Evolutionary conservation across 2,113 vertebrate species (phyloP), one percentile per base, ranked within the genome.

Genomic region (Promerops cafer): DNA sequence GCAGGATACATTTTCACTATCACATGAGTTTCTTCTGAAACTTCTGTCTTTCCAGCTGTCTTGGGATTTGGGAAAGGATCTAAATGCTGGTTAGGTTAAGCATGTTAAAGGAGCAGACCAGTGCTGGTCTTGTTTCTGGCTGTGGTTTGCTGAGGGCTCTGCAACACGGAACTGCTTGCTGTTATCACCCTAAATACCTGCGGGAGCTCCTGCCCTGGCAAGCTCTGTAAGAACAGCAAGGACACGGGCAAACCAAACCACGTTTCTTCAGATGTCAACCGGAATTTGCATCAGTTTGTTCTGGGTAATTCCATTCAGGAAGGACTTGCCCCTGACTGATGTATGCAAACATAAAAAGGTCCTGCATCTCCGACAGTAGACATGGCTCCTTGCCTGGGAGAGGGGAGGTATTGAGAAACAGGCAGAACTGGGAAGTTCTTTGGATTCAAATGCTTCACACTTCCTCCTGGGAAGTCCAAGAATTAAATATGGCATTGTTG

Each of bases 381-480:
- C 11, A 9, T 0, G 3, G 21, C n/a, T 90, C 77, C 75, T 91
- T 21, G 14, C 30, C 66, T 7, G 13, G 79, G 75, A 91, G 45
- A 59, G 27, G n/a, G 66, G 40, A 70, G 52, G 71, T 65, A 85
- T 68, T 24, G 63, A 54, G 64, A 84, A 59, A 79, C 66, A 88
- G 70, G 57, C 63, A 85, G 16, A 89, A 76, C 9, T 4, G 11
- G 53, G 84, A 91, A 93, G 85, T 85, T 83, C 19, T 87, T 37
- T 44, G 40, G 56, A 39, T 49, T 80, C 71, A 80, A 57, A 70
- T 91, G 84, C 94, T 94, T 85, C 50, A 56, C 10, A 76, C 23
- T 81, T 68, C 76, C 94, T 78, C 26, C 59, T 63, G 79, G 85
- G 90, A 97, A 96, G 81, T 89, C 86, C 71, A n/a, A 53, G 35